phyloP scores from a whole-genome alignment of 2,888 invertebrate species.

The Formica aserva region DNA sequence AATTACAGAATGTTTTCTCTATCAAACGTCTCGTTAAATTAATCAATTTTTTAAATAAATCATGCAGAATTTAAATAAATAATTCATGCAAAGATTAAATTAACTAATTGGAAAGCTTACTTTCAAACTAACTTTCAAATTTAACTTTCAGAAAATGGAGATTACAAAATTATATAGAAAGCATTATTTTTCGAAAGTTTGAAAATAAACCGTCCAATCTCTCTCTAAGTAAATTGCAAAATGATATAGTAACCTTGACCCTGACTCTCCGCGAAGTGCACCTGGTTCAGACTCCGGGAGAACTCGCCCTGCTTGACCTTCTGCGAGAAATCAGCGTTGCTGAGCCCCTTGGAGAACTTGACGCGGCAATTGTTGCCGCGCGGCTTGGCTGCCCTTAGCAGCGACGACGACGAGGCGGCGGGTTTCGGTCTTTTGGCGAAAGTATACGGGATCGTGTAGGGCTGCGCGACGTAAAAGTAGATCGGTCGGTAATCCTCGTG shows the following conservation, averaged over 20 bases:
- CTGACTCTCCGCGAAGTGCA: conserved; percentile 81
- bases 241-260: conserved; percentile 76
- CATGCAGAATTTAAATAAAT: background rate
- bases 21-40: background rate
- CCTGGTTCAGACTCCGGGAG: conserved; percentile 83
- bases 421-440: conserved; percentile 82
- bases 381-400: conserved; percentile 72
- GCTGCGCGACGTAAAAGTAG: conserved; percentile 84
- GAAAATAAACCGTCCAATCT: conserved; percentile 2
- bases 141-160: background rate
- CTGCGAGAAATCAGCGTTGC: conserved; percentile 82
- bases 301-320: conserved; percentile 84
- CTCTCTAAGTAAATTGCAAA: background rate
- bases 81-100: background rate
- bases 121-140: background rate
- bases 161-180: background rate
- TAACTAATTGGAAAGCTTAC: background rate
- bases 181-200: background rate
- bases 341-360: conserved; percentile 82
- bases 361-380: conserved; percentile 79
- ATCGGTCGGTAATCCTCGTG: conserved; percentile 83
- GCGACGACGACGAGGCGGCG: conserved; percentile 73
- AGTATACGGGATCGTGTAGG: conserved; percentile 83
- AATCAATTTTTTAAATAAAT: background rate
- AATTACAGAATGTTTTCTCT: background rate